Evolutionary conservation across 2,888 invertebrate genomes (phyloP).

Genomic region (Cinara cedri): DNA sequence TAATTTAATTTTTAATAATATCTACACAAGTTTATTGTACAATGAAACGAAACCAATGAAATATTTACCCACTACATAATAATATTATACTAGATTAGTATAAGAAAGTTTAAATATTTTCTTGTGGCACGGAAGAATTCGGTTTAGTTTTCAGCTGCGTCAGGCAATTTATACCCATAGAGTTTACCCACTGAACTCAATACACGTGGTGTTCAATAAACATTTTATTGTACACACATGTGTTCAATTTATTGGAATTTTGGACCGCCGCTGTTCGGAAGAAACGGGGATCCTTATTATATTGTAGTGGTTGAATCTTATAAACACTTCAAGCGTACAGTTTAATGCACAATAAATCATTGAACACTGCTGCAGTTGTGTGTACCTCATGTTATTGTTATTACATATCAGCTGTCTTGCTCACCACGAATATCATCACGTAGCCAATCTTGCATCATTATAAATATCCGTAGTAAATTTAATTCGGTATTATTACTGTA

Average conservation of each 20-base stretch:
- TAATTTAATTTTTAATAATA: background rate
- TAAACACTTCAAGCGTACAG: constrained; percentile 10
- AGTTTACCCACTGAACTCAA: background rate
- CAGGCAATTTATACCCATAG: background rate
- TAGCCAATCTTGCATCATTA: constrained; percentile 3
- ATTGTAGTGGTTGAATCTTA: background rate
- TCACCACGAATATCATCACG: constrained; percentile 26
- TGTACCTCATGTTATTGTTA: background rate
- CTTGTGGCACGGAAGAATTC: too few species aligned
- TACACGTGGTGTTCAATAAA: constrained; percentile 29
- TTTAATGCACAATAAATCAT: constrained; percentile 7
- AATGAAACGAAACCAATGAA: too few species aligned
- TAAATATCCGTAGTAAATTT: constrained; percentile 23
- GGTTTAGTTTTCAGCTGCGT: background rate
- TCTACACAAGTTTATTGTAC: background rate
- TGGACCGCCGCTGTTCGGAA: background rate
- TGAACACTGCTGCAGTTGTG: background rate
- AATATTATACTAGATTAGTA: too few species aligned
- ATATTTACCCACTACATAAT: too few species aligned
- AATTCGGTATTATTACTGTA: constrained; percentile 38
- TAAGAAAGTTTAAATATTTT: too few species aligned
- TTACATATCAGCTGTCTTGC: constrained; percentile 3
- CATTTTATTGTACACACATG: constrained; percentile 41
- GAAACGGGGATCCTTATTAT: background rate
- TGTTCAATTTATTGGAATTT: constrained; percentile 34